These are phyloP conservation scores for Cichlasoma orientale DNA, from an alignment of 2,797 vertebrate species.

Conservation along the genomic window DNA sequence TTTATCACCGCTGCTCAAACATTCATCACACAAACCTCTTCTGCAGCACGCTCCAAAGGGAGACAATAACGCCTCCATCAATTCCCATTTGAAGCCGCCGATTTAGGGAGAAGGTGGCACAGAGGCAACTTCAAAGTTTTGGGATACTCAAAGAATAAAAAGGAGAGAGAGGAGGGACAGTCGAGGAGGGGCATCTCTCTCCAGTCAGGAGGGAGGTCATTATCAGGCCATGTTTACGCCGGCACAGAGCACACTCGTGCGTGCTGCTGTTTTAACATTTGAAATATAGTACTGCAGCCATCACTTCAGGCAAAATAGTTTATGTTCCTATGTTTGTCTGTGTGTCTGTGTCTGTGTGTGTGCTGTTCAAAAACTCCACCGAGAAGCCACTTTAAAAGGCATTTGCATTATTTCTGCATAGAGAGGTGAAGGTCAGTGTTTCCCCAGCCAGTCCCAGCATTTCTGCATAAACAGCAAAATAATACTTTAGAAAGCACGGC, in stretches of 20 bases:
- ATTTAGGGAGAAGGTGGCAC: slow-evolving; percentile 75
- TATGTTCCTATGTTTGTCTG: slow-evolving; percentile 38
- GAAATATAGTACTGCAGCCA: slow-evolving; percentile 55
- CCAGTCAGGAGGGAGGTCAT: slow-evolving; percentile 82
- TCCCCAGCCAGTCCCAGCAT: slow-evolving; percentile 37
- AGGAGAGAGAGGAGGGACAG: slow-evolving; percentile 45
- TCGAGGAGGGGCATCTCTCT: slow-evolving; percentile 50
- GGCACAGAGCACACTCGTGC: slow-evolving; percentile 44
- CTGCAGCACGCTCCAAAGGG: slow-evolving; percentile 65
- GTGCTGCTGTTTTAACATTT: slow-evolving; percentile 68
- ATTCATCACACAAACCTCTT: slow-evolving; percentile 74
- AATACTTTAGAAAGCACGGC: slow-evolving; percentile 30
- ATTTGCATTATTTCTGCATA: slow-evolving; percentile 58
- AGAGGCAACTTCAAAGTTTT: slow-evolving; percentile 76
- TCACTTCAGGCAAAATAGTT: slow-evolving; percentile 64
- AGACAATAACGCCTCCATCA: slow-evolving; percentile 66
- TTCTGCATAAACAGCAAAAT: slow-evolving; percentile 51
- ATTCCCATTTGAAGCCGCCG: slow-evolving; percentile 65
- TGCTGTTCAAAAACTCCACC: slow-evolving; percentile 28
- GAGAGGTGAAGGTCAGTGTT: slow-evolving; percentile 53
- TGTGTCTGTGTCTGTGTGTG: neutral
- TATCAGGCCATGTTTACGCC: slow-evolving; percentile 75
- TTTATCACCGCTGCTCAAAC: slow-evolving; percentile 75
- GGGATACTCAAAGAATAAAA: slow-evolving; percentile 44
- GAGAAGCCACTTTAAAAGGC: slow-evolving; percentile 52